phyloP scores from a whole-genome alignment of 92 coral and sea anemone species.

The Siderastrea siderea region DNA sequence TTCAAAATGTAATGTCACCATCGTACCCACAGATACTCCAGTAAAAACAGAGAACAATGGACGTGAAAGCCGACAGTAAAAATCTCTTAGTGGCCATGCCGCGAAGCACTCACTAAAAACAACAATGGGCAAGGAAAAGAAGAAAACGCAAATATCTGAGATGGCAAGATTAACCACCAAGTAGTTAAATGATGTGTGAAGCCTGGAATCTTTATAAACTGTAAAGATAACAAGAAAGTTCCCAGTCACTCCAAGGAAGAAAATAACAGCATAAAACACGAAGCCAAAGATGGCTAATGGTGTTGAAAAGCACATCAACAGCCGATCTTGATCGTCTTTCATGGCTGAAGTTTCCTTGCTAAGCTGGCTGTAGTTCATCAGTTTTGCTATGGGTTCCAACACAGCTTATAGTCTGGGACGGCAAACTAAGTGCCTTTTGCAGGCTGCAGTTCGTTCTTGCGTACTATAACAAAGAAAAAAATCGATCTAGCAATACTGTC shows the following conservation, averaged over 20 bases:
- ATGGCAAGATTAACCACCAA: constrained; percentile 34
- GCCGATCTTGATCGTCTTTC: background rate
- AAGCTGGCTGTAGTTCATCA: background rate
- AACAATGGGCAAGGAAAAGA: constrained; percentile 19
- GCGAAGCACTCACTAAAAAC: constrained; percentile 28
- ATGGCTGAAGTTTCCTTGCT: background rate
- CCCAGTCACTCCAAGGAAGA: constrained; percentile 24
- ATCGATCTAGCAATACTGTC: too few relatives aligned
- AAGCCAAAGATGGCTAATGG: background rate
- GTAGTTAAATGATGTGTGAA: constrained; percentile 24
- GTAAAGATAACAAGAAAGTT: constrained; percentile 5
- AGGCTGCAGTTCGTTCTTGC: too few relatives aligned
- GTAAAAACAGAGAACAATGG: constrained; percentile 11
- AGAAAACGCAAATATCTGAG: constrained; percentile 11
- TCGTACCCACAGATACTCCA: constrained; percentile 27
- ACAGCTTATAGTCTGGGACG: too few relatives aligned
- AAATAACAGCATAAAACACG: background rate
- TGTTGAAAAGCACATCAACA: constrained; percentile 3
- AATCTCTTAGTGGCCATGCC: constrained; percentile 18
- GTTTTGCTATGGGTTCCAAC: background rate
- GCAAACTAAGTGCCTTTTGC: too few relatives aligned
- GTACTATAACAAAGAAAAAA: too few relatives aligned
- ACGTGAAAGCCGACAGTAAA: constrained; percentile 10
- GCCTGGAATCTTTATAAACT: background rate
- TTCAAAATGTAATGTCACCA: constrained; percentile 21